phyloP scores from a whole-genome alignment of 2,888 invertebrate genomes.

The Tineola bisselliella region DNA sequence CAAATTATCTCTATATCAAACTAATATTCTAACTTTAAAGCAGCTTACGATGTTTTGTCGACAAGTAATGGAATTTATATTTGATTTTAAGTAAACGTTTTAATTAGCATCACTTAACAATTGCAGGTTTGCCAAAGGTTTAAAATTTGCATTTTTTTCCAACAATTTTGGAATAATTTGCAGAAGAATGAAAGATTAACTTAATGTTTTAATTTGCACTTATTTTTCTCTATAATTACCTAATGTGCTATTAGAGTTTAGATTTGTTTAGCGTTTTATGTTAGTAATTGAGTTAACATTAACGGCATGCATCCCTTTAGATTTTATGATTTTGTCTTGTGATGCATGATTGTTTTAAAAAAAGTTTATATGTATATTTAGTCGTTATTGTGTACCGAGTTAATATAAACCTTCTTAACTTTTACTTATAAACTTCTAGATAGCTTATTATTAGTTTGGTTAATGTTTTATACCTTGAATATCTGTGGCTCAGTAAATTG shows the following conservation, averaged over 20 bases:
- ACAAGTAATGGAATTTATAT: neutral
- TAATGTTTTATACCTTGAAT: neutral
- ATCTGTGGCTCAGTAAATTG: neutral
- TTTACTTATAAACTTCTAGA: neutral
- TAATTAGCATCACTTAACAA: conserved; percentile 48
- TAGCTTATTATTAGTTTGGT: neutral
- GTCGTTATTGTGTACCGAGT: neutral
- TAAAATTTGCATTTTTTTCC: conserved; percentile 67
- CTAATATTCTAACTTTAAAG: neutral
- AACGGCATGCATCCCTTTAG: conserved; percentile 2
- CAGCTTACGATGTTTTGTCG: neutral
- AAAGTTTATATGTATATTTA: neutral
- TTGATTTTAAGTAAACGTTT: neutral
- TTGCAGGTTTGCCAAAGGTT: conserved; percentile 67
- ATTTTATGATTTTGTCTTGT: neutral
- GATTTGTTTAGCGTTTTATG: neutral
- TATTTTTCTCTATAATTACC: neutral
- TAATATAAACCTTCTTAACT: neutral
- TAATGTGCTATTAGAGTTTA: neutral
- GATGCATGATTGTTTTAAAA: neutral
- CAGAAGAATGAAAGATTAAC: conserved; percentile 19
- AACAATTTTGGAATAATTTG: conserved; percentile 36
- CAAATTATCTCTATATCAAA: neutral
- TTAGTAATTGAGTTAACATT: neutral
- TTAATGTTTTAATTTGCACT: conserved; percentile 9